Percentiles rank a stretch among this genome's conserved stretches.
Evolutionary conservation across 2,888 invertebrate genomes (phyloP).

Genomic region (Hecatera dysodea): DNA sequence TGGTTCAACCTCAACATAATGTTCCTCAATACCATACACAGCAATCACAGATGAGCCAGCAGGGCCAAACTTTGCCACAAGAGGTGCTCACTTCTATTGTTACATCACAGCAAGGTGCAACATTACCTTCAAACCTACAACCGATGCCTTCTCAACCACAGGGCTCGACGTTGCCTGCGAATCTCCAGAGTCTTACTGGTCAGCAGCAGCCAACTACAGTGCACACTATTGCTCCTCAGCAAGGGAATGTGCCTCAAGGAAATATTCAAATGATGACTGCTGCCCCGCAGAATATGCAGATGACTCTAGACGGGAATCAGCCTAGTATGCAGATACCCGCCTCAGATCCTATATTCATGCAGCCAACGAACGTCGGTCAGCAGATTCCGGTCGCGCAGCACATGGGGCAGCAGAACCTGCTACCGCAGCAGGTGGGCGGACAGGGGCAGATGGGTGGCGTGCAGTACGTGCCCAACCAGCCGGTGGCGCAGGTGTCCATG

Average conservation of each 20-base stretch:
- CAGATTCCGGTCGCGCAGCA: slow-evolving; percentile 86
- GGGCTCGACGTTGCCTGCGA: slow-evolving; percentile 92
- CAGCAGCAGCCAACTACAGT: slow-evolving; percentile 87
- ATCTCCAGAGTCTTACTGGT: slow-evolving; percentile 88
- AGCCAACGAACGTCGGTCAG: slow-evolving; percentile 84
- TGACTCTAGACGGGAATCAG: slow-evolving; percentile 90
- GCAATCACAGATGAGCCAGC: slow-evolving; percentile 87
- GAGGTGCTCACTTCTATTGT: slow-evolving; percentile 89
- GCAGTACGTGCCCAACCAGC: slow-evolving; percentile 85
- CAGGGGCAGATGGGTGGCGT: slow-evolving; percentile 86
- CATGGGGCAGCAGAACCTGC: slow-evolving; percentile 87
- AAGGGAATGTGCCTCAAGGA: slow-evolving; percentile 91
- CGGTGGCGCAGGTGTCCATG: slow-evolving; percentile 85
- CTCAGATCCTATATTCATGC: slow-evolving; percentile 89
- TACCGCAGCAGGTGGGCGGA: slow-evolving; percentile 86
- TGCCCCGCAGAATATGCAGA: slow-evolving; percentile 89
- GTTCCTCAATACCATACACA: slow-evolving; percentile 89
- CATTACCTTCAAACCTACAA: slow-evolving; percentile 86
- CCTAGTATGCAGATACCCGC: slow-evolving; percentile 90
- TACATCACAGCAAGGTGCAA: slow-evolving; percentile 88
- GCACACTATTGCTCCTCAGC: slow-evolving; percentile 87
- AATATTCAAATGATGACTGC: slow-evolving; percentile 91
- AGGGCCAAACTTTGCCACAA: slow-evolving; percentile 88
- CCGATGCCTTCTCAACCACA: slow-evolving; percentile 88
- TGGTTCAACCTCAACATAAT: slow-evolving; percentile 88